A percentile compares a stretch with the other conserved stretches of the same genome.
phyloP scores from a whole-genome alignment of 2,113 vertebrate species.

The human (Homo sapiens) region DNA sequence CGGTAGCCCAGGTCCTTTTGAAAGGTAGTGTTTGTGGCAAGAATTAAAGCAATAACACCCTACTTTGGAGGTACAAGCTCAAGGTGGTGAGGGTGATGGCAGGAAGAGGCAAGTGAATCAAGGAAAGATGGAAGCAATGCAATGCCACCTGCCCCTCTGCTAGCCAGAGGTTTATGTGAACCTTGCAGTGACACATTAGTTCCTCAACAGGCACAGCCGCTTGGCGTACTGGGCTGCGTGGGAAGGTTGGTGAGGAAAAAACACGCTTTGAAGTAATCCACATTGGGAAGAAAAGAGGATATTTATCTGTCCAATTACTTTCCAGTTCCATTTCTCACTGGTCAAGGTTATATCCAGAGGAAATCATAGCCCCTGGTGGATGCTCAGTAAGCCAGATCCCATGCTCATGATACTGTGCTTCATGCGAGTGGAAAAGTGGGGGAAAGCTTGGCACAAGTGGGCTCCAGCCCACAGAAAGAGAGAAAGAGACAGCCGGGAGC shows the following conservation, averaged over 20 bases:
- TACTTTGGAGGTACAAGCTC: neutral
- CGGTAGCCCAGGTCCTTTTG: neutral
- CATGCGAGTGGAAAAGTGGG: neutral
- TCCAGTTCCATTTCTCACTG: neutral
- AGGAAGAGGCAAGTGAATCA: neutral
- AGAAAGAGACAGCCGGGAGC: neutral
- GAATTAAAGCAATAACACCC: neutral
- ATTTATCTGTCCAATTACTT: neutral
- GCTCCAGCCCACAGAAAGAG: neutral
- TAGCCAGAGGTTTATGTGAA: neutral
- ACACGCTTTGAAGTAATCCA: neutral
- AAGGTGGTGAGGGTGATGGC: neutral
- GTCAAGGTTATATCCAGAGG: neutral
- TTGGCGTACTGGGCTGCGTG: neutral
- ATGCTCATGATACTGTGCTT: neutral
- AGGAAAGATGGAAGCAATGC: fast-evolving
- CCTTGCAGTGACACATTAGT: fast-evolving
- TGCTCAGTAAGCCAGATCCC: neutral
- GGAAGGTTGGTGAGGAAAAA: neutral
- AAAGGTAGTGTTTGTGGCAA: neutral
- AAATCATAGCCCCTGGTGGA: neutral
- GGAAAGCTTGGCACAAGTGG: neutral
- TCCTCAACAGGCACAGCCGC: fast-evolving
- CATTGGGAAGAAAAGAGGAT: neutral
- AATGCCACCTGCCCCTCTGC: fast-evolving